Base-by-base conservation (phyloP, 2,888 invertebrate genomes). In the Tyria jacobaeae region DNA sequence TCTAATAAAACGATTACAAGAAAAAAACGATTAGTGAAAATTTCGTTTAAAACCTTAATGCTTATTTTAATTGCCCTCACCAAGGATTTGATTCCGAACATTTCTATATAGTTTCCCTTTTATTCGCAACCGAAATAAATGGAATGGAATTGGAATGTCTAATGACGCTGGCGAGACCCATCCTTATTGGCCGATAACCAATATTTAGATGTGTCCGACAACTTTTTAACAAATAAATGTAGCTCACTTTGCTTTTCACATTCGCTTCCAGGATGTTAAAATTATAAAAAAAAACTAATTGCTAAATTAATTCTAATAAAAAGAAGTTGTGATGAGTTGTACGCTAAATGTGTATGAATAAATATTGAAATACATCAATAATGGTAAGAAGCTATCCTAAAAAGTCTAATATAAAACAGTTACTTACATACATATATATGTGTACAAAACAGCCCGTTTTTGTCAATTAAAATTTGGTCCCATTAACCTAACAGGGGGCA, bases 151-250 rank as follows among this genome's bases (percentile, higher is more conserved):
- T 73, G 64, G 62, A 67, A 60, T 60, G 60, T 44, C 44, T 74
- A 74, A 69, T 69, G 70, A 58, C 48, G 27, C 31, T 34, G 57
- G 35, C 50, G 51, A 31, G 21, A 55, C 70, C 75, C 73, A 71
- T 76, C 83, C 75, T 79, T 80, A 80, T 80, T 78, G 72, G 70
- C 63, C 74, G 75, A 77, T 76, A 82, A 78, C 64, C 81, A 77
- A 82, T 85, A 83, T 74, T 66, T 74, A 74, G 60, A 76, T 66
- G 68, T 61, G 65, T 70, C 64, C 66, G 65, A 71, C 71, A 75
- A 73, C 67, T 70, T 68, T 65, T 67, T 67, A 63, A 57, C 71
- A 63, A 73, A 71, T 73, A 70, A 66, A 56, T 81, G 82, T 82
- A 75, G 78, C 64, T 70, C 75, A 72, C 76, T 72, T 75, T 72